Percentiles rank a stretch among this genome's conserved stretches.
Conservation (phyloP, 1,140 invertebrate species). For the Tribolium madens region DNA sequence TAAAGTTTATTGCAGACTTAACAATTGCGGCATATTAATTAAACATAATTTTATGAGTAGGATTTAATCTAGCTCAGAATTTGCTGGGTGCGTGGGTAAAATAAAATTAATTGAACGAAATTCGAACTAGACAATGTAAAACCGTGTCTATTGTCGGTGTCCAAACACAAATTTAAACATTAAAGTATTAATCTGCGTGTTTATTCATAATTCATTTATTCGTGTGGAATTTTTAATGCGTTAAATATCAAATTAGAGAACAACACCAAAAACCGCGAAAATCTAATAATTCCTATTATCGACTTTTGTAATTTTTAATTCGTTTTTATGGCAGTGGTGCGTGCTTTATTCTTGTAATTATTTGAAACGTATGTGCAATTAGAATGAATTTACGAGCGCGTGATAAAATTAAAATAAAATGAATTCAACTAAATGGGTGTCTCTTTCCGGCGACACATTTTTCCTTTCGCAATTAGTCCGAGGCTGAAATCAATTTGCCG, state of each 20-base stretch:
- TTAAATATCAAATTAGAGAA: neutral
- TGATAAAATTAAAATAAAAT: constrained; percentile 37
- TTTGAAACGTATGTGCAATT: constrained; percentile 37
- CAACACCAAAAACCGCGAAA: neutral
- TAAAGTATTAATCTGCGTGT: neutral
- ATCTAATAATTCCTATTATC: constrained; percentile 24
- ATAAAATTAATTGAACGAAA: neutral
- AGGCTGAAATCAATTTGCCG: neutral
- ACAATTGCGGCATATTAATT: constrained; percentile 4
- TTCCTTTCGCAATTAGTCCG: constrained; percentile 9
- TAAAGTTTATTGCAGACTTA: constrained; percentile 6
- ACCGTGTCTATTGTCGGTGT: neutral
- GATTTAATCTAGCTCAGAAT: neutral
- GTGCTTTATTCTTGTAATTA: constrained; percentile 35
- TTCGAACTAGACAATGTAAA: neutral
- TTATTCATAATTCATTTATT: neutral
- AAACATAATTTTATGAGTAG: neutral
- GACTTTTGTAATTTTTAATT: constrained; percentile 20
- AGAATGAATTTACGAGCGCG: constrained; percentile 5
- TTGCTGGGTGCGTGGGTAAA: neutral
- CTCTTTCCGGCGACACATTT: neutral
- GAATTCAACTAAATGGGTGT: constrained; percentile 27
- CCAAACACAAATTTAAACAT: neutral
- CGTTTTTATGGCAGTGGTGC: constrained; percentile 8
- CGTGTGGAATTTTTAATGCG: neutral